phyloP scores from a whole-genome alignment of 2,888 invertebrate species.

The Pachycephus smyrnensis region DNA sequence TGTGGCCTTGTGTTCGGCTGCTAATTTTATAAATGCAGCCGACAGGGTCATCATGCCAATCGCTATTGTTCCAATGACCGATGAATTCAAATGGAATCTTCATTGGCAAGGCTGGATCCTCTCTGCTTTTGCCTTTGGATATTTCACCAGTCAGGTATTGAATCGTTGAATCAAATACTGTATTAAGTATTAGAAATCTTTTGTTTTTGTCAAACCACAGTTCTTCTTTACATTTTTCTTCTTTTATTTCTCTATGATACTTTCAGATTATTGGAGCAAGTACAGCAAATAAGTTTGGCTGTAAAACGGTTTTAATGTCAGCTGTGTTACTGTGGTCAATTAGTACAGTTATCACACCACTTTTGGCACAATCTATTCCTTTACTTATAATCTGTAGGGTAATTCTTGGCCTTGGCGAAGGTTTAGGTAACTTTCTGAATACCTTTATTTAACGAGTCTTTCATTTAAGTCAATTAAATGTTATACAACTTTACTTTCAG shows the following conservation, averaged over 20 bases:
- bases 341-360: slow-evolving; percentile 77
- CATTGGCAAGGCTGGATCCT: slow-evolving; percentile 81
- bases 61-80: slow-evolving; percentile 80
- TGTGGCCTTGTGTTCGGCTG: slow-evolving; percentile 77
- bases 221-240: no score
- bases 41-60: slow-evolving; percentile 84
- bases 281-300: slow-evolving; percentile 77
- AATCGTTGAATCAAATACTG: neutral
- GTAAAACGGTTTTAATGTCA: slow-evolving; percentile 75
- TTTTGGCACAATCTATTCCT: slow-evolving; percentile 75
- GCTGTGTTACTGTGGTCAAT: slow-evolving; percentile 81
- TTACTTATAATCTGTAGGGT: slow-evolving; percentile 76
- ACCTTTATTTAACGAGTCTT: neutral
- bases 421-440: slow-evolving; percentile 70
- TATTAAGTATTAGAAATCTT: no score
- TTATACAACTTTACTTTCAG: slow-evolving; percentile 61
- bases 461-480: neutral
- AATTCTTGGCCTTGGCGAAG: slow-evolving; percentile 79
- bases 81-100: slow-evolving; percentile 77
- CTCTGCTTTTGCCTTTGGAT: slow-evolving; percentile 81
- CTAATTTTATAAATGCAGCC: slow-evolving; percentile 83
- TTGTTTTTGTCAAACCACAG: no score
- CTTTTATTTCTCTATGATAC: no score
- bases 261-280: slow-evolving; percentile 74
- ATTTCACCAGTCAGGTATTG: slow-evolving; percentile 79